Conservation (phyloP, 2,888 invertebrate genomes). For the Aradus depressus region DNA sequence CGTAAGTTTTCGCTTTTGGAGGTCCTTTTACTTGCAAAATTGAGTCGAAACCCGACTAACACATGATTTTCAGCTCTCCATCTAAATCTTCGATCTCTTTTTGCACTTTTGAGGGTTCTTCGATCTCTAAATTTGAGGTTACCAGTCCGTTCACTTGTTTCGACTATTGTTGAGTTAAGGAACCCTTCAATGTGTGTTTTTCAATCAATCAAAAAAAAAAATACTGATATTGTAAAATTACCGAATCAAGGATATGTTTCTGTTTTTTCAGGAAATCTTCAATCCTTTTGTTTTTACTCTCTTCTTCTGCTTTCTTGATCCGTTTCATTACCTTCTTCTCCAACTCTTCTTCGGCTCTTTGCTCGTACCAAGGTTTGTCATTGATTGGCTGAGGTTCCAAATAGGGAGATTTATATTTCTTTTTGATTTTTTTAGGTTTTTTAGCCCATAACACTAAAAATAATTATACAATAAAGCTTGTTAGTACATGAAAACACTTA, state of each 20-base stretch:
- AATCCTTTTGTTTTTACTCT: conserved; percentile 1
- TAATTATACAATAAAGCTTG: background rate
- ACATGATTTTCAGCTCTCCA: too few species aligned
- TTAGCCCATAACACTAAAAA: conserved; percentile 22
- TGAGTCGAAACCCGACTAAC: too few species aligned
- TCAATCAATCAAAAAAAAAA: background rate
- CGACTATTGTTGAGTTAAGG: too few species aligned
- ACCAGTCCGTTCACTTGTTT: too few species aligned
- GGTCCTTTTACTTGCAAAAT: too few species aligned
- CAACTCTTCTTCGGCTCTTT: conserved; percentile 20
- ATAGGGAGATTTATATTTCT: conserved; percentile 17
- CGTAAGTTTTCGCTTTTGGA: too few species aligned
- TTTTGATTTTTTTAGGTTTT: conserved; percentile 17
- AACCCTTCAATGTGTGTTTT: too few species aligned
- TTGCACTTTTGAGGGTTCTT: too few species aligned
- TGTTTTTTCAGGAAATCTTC: background rate
- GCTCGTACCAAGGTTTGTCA: conserved; percentile 24
- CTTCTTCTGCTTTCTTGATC: conserved; percentile 3
- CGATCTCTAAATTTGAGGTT: too few species aligned
- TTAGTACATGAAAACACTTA: background rate
- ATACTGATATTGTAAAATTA: background rate
- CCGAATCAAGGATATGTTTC: background rate
- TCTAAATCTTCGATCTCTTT: too few species aligned
- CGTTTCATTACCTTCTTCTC: conserved; percentile 9
- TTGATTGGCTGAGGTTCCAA: conserved; percentile 23